A percentile compares a stretch with the other conserved stretches of the same genome.
phyloP scores from a whole-genome alignment of 2,113 vertebrate species.

The Paraplagusia blochii region DNA sequence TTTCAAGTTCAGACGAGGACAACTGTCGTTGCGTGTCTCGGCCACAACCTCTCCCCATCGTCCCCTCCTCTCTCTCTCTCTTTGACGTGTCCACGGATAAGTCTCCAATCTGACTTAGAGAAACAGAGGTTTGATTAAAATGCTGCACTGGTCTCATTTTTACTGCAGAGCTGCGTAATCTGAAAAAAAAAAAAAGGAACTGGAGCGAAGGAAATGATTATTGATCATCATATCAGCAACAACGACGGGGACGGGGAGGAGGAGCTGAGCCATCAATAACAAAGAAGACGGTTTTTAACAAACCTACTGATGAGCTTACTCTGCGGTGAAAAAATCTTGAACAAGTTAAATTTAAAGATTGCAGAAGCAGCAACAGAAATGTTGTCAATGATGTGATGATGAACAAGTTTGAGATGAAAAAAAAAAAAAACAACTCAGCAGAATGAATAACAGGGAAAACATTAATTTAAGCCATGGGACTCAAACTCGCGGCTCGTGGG shows the following conservation, averaged over 20 bases:
- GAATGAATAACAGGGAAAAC: too few relatives aligned
- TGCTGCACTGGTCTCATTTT: neutral
- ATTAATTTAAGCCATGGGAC: too few relatives aligned
- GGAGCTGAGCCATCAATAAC: conserved; percentile 1
- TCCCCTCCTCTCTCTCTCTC: neutral
- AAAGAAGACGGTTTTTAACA: neutral
- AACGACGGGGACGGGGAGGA: neutral
- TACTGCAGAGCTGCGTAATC: conserved; percentile 9
- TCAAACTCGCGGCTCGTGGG: too few relatives aligned
- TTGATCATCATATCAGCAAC: neutral
- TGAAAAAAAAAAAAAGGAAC: neutral
- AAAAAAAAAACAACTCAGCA: too few relatives aligned
- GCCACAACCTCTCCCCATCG: too few relatives aligned
- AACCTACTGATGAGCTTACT: too few relatives aligned
- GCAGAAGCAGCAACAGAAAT: neutral
- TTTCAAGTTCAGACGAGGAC: neutral
- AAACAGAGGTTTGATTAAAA: conserved; percentile 2
- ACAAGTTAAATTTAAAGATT: neutral
- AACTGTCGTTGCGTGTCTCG: neutral
- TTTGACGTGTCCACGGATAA: neutral
- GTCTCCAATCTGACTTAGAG: neutral
- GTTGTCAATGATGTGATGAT: too few relatives aligned
- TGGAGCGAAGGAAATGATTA: conserved; percentile 15
- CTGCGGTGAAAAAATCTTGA: too few relatives aligned
- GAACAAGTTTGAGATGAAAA: too few relatives aligned